phyloP scores from a whole-genome alignment of 2,888 invertebrate species.

The Drosophila neonasuta region DNA sequence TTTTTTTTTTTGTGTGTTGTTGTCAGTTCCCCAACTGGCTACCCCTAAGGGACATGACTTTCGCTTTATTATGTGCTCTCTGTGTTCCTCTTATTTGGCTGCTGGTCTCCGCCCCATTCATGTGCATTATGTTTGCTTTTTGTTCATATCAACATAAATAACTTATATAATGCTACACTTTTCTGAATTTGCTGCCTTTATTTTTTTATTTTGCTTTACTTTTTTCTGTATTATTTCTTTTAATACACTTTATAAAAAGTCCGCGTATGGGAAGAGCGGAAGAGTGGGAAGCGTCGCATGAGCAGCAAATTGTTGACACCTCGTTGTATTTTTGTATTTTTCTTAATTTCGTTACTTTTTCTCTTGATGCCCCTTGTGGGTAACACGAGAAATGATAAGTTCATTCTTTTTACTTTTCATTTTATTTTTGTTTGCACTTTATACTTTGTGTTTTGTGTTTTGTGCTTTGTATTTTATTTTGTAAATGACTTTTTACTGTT shows the following conservation, averaged over 20 bases:
- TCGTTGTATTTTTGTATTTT: constrained; percentile 42
- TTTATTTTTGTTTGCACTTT: constrained; percentile 6
- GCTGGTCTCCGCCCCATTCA: constrained; percentile 34
- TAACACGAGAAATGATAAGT: constrained; percentile 45
- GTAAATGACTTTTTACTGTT: constrained; percentile 57
- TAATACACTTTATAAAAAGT: constrained; percentile 55
- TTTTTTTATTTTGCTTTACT: constrained; percentile 33
- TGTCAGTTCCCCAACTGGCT: constrained; percentile 38
- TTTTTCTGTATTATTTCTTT: constrained; percentile 30
- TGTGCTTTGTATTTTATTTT: constrained; percentile 44
- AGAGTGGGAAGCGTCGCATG: constrained; percentile 28
- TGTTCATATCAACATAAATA: constrained; percentile 71
- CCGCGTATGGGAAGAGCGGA: not conserved
- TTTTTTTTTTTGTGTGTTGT: constrained; percentile 8
- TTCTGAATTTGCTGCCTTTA: constrained; percentile 46
- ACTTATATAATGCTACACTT: constrained; percentile 70
- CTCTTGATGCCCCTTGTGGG: constrained; percentile 50
- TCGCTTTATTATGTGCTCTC: constrained; percentile 68
- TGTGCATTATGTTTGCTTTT: constrained; percentile 69
- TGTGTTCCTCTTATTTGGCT: constrained; percentile 17
- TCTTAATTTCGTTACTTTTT: constrained; percentile 51
- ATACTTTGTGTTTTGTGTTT: constrained; percentile 12
- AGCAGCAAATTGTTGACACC: constrained; percentile 61
- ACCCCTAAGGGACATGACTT: constrained; percentile 72
- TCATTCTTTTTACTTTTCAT: constrained; percentile 13